Conservation (phyloP, 2,113 vertebrate genomes). For the Brevimyrus niger region DNA sequence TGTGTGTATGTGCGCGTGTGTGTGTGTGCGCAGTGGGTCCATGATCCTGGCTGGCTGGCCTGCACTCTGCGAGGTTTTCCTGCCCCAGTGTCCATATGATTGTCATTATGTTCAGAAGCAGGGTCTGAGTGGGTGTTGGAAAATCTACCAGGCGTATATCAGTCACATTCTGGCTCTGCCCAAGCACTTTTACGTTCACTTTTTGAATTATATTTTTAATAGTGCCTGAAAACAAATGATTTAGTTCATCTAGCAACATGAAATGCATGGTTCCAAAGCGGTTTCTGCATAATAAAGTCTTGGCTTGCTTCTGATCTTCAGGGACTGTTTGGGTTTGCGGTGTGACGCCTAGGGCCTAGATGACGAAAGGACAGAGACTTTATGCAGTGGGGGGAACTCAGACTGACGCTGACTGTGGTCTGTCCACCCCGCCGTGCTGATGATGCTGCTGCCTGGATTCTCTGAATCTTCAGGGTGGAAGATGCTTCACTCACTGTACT, state of each 20-base stretch:
- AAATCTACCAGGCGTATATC: constrained; percentile 34
- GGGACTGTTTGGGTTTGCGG: neutral
- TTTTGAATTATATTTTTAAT: constrained; percentile 42
- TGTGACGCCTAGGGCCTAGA: neutral
- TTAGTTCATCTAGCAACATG: constrained; percentile 21
- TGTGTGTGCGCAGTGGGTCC: constrained; percentile 47
- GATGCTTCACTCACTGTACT: neutral
- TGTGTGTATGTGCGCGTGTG: constrained; percentile 42
- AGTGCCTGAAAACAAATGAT: constrained; percentile 27
- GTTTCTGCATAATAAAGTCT: constrained; percentile 50
- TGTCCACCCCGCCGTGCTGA: neutral
- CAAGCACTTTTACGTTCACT: constrained; percentile 44
- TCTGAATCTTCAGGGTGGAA: neutral
- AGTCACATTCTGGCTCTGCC: constrained; percentile 22
- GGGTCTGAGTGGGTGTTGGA: constrained; percentile 50
- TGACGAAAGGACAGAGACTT: neutral
- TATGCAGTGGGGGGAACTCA: neutral
- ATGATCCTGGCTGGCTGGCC: neutral
- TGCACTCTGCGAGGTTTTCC: neutral
- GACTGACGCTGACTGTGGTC: neutral
- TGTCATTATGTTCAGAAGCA: constrained; percentile 58
- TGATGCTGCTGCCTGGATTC: neutral
- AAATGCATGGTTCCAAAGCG: constrained; percentile 27
- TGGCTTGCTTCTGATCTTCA: constrained; percentile 25
- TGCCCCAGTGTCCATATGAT: constrained; percentile 30